Conservation (phyloP, 2,113 vertebrate species). For the Pavo muticus region DNA sequence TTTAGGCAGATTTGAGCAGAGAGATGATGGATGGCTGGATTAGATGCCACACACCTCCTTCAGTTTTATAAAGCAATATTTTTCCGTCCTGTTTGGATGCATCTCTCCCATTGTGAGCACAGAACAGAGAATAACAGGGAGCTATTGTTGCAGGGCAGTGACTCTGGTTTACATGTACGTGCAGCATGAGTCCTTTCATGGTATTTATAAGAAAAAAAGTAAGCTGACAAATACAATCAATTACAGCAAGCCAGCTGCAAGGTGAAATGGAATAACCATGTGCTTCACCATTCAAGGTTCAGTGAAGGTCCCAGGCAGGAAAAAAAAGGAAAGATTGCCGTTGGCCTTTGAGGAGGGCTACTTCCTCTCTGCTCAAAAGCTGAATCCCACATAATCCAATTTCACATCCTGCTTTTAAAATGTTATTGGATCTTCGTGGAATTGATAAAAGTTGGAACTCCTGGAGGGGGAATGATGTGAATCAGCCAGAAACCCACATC, state of each 20-base stretch:
- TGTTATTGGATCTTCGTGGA: conserved; percentile 41
- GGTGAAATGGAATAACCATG: conserved; percentile 43
- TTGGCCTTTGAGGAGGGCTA: conserved; percentile 22
- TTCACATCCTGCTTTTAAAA: conserved; percentile 52
- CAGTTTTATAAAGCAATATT: conserved; percentile 27
- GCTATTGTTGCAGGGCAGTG: not conserved
- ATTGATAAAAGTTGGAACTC: not conserved
- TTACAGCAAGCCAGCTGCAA: conserved; percentile 40
- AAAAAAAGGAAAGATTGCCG: conserved; percentile 22
- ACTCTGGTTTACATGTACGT: not conserved
- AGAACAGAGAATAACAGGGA: not conserved
- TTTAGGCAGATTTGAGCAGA: conserved; percentile 33
- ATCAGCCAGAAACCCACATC: not conserved
- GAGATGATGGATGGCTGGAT: conserved; percentile 50
- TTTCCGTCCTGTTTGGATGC: conserved; percentile 11
- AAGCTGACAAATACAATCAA: conserved; percentile 53
- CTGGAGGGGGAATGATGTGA: not conserved
- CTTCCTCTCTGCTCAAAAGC: conserved; percentile 1
- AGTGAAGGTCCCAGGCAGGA: conserved; percentile 7
- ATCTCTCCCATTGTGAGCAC: not conserved
- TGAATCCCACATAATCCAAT: conserved; percentile 50
- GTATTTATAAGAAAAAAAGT: not conserved
- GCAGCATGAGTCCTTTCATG: conserved; percentile 19
- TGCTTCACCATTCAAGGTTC: conserved; percentile 31
- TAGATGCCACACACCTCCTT: not conserved